Percentiles rank a stretch among this genome's conserved stretches.
These are phyloP conservation scores for Drosophila bunnanda DNA, from an alignment of 2,888 invertebrate species.

Conservation along the genomic window DNA sequence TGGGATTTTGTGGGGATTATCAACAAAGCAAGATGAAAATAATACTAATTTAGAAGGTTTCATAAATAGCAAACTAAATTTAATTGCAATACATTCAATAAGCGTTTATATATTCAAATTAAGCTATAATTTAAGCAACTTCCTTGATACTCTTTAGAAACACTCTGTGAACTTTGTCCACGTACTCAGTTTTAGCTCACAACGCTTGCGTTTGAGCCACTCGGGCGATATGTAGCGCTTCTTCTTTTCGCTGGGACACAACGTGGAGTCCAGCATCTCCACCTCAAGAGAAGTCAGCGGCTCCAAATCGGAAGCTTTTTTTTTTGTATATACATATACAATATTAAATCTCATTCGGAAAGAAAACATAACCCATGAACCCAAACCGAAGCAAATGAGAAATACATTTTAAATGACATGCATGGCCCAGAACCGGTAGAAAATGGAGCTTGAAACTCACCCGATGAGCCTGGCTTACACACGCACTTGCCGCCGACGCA, in stretches of 20 bases:
- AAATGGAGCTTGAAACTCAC: constrained; percentile 66
- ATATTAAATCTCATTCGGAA: constrained; percentile 5
- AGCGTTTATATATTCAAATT: neutral
- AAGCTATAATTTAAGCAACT: neutral
- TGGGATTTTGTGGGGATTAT: constrained; percentile 1
- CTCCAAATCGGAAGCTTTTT: constrained; percentile 66
- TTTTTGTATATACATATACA: constrained; percentile 3
- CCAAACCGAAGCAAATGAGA: constrained; percentile 12
- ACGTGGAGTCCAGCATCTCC: constrained; percentile 28
- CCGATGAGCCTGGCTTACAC: constrained; percentile 84
- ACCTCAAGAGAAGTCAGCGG: constrained; percentile 57
- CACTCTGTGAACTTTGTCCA: constrained; percentile 21
- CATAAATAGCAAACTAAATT: neutral
- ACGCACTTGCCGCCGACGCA: constrained; percentile 87
- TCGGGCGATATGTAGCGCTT: constrained; percentile 83
- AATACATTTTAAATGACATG: constrained; percentile 19
- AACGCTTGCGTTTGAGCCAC: constrained; percentile 84
- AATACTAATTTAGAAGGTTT: neutral
- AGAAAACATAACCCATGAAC: constrained; percentile 24
- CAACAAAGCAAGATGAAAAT: constrained; percentile 12
- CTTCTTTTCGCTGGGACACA: constrained; percentile 73
- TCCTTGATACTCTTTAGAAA: neutral
- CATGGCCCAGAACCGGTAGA: neutral
- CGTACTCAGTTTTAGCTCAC: constrained; percentile 83
- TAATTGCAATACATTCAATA: neutral